Base-by-base conservation (phyloP, 1,140 invertebrate genomes). In the Callitettix versicolor region DNA sequence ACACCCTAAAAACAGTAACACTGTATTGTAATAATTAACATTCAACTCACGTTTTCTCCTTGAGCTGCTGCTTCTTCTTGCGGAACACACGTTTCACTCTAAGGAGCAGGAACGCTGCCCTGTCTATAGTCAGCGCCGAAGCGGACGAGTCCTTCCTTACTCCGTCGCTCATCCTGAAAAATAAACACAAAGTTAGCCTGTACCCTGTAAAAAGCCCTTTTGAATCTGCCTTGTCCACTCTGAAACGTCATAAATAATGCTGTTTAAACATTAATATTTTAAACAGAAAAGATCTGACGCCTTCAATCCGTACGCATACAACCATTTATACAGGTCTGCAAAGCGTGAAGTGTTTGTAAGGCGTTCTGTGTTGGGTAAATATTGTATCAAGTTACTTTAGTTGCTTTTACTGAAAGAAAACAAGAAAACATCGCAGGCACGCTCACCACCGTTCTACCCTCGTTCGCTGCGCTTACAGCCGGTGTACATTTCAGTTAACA, bases 61-160 rank as follows among this genome's bases (percentile, higher is more conserved):
- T 90, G 56, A 84, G 75, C 65, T 86, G 82, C 64, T 88, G 81
- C 62, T 86, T 84, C 70, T 91, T 91, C 75, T 89, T 91, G 70
- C 88, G 88, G 72, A 93, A 92, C 18, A 88, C 88, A 66, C 85
- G 82, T 66, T 90, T 91, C 36, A 92, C 88, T 58, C 88, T 72
- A 53, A 93, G 75, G 55, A 93, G 77, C 17, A 93, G 75, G 70
- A 93, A 92, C 18, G 88, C 90, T 26, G 89, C 89, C 56, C 86
- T 75, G 72, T 89, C 87, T 65, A 91, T 89, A 54, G 85, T 87
- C 57, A 91, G 74, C 24, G 79, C 78, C 34, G 72, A 52, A 14
- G 49, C 47, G 14, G 41, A 52, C 11, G 60, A 59, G 5, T 63
- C 60, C 34, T 63, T 63, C 26, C 60, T 48, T 14, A 59, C 58